Base-by-base conservation (phyloP, 1,140 invertebrate genomes). In the Anoplolepis gracilipes region DNA sequence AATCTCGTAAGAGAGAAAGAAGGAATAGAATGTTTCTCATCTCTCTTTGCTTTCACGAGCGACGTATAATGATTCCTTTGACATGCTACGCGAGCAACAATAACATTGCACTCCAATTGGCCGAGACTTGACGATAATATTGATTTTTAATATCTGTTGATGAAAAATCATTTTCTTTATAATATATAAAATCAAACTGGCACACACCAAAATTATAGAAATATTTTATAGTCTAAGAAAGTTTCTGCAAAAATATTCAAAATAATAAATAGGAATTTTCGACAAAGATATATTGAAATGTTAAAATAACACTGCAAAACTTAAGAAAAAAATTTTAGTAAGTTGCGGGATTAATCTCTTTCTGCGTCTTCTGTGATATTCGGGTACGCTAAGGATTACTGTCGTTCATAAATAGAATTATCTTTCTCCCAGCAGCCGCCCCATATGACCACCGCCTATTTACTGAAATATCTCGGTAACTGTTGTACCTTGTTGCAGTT, bases 321-420 rank as follows among this genome's bases (percentile, higher is more conserved):
- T 65, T 13, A 13, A 22, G 6, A 42, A 65, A 65, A 19, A 49
- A 46, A n/a, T 33, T 67, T 19, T 13, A 46, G 13, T 36, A 55
- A 53, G 28, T 79, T 8, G 13, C 30, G 1, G 0, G 5, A 69
- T 33, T 79, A 79, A 49, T 70, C 16, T 69, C 25, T 55, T 75
- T 22, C 36, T 25, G 33, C 30, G 11, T 19, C 25, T 49, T 49
- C 46, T 19, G 78, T 13, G 25, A 57, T 72, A 57, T 72, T 81
- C 49, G n/a, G n/a, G 36, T 42, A 59, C 69, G n/a, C 67, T 46
- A 59, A 30, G n/a, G 25, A 82, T 82, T 73, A 82, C 53, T 64
- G 46, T 82, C 78, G 78, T 72, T 59, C 78, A 82, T 82, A 82
- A 82, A 82, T 82, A 82, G 78, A 73, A 82, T 82, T 82, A 82